Evolutionary conservation across 2,797 vertebrate genomes (phyloP).

Genomic region (Phalloptychus januarius): DNA sequence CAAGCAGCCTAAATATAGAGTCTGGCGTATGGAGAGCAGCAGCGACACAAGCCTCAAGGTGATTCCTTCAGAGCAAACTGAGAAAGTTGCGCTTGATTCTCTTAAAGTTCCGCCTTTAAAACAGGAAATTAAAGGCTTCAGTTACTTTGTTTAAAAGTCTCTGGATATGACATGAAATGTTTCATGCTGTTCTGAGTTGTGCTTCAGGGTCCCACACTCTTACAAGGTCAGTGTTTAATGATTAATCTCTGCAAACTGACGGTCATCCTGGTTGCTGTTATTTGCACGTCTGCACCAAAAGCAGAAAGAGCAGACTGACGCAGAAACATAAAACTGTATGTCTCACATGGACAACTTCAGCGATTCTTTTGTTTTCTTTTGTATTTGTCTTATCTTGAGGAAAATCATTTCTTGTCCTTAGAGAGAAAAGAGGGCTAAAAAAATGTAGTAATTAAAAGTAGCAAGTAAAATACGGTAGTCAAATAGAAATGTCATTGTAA

Average conservation of each 20-base stretch:
- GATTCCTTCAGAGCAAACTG: neutral
- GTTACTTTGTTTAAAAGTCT: neutral
- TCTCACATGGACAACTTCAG: neutral
- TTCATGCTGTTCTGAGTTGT: neutral
- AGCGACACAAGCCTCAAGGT: neutral
- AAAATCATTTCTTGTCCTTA: too few species aligned
- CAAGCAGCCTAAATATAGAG: slow-evolving; percentile 81
- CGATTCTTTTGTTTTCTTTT: neutral
- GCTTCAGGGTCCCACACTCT: neutral
- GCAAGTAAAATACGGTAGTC: neutral
- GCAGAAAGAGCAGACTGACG: slow-evolving; percentile 17
- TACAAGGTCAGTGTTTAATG: slow-evolving; percentile 51
- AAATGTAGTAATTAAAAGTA: neutral
- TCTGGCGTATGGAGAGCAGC: slow-evolving; percentile 16
- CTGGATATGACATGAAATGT: neutral
- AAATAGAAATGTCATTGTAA: neutral
- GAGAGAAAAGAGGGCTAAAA: neutral
- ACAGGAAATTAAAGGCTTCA: neutral
- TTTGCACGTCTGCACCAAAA: slow-evolving; percentile 18
- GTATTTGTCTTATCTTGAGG: too few species aligned
- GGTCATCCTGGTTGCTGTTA: neutral
- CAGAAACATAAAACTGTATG: neutral
- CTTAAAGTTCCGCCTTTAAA: neutral
- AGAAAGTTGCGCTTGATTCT: neutral
- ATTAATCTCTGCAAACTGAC: slow-evolving; percentile 42